A percentile compares a stretch with the other conserved stretches of the same genome.
phyloP scores from a whole-genome alignment of 1,140 invertebrate species.

The Pseudomyrmex cubaensis region DNA sequence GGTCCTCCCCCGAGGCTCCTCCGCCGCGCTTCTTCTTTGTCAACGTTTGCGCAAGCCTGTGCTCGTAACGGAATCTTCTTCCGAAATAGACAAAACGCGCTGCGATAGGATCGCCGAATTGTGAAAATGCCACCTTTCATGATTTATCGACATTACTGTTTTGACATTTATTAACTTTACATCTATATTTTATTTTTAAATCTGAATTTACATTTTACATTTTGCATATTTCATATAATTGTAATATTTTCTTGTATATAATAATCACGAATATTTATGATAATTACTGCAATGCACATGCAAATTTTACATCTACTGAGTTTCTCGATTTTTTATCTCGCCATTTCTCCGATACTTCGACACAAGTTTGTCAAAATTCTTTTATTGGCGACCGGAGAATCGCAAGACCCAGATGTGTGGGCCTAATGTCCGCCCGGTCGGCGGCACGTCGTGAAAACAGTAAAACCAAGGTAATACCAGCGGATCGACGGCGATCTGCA shows the following conservation, averaged over 20 bases:
- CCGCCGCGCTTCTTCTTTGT: slow-evolving; percentile 16
- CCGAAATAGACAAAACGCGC: slow-evolving; percentile 52
- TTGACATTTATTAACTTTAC: background rate
- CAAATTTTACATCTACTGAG: background rate
- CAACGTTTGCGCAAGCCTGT: slow-evolving; percentile 1
- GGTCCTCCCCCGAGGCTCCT: slow-evolving; percentile 65
- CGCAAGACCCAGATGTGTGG: slow-evolving; percentile 56
- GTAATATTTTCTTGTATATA: background rate
- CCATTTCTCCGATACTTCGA: background rate
- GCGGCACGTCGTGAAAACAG: slow-evolving; percentile 54
- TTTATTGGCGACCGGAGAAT: slow-evolving; percentile 12
- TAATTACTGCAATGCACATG: background rate
- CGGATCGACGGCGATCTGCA: slow-evolving; percentile 58
- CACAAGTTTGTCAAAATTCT: slow-evolving; percentile 2
- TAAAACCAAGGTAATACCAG: slow-evolving; percentile 45
- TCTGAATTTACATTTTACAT: background rate
- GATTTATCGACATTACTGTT: background rate
- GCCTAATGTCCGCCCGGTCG: slow-evolving; percentile 38
- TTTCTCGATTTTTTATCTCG: background rate
- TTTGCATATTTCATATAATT: background rate
- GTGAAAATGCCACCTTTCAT: background rate
- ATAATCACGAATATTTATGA: background rate
- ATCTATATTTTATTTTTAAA: background rate
- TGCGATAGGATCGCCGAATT: background rate
- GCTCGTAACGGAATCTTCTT: slow-evolving; percentile 59